Evolutionary conservation across 2,888 invertebrate species (phyloP).

Genomic region (Hemithea aestivaria): DNA sequence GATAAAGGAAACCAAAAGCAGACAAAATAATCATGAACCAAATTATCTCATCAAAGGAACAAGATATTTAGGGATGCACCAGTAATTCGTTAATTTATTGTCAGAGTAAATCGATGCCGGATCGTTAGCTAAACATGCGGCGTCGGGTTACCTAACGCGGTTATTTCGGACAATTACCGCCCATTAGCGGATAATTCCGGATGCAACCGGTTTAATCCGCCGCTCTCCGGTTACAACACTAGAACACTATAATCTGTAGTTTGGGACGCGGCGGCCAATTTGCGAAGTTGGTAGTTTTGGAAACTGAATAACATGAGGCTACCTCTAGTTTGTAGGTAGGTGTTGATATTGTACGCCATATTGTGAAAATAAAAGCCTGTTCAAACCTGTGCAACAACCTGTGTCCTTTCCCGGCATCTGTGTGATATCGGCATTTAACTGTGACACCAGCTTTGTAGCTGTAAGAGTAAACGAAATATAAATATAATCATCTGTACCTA

Average conservation of each 20-base stretch:
- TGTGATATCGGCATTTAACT: too few species aligned
- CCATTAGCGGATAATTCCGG: conserved; percentile 57
- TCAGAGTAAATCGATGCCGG: conserved; percentile 47
- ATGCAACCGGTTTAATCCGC: conserved; percentile 36
- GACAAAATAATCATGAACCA: too few species aligned
- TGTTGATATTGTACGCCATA: too few species aligned
- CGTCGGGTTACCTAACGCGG: conserved; percentile 49
- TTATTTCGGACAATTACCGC: conserved; percentile 68
- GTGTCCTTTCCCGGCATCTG: too few species aligned
- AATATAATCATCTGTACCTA: too few species aligned
- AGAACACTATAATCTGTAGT: conserved; percentile 21
- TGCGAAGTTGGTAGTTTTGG: neutral
- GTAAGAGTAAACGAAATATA: too few species aligned
- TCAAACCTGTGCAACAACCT: too few species aligned
- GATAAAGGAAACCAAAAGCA: too few species aligned
- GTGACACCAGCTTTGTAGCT: too few species aligned
- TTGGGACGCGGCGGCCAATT: conserved; percentile 4
- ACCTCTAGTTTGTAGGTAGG: too few species aligned
- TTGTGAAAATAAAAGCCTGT: too few species aligned
- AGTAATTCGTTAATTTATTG: conserved; percentile 42
- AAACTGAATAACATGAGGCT: neutral
- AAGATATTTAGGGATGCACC: conserved; percentile 25
- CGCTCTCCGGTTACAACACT: conserved; percentile 36
- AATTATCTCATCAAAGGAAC: conserved; percentile 8
- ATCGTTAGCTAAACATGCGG: conserved; percentile 40